These are phyloP conservation scores for Terebella lapidaria DNA, from an alignment of 2,888 invertebrate genomes.

Conservation along the genomic window DNA sequence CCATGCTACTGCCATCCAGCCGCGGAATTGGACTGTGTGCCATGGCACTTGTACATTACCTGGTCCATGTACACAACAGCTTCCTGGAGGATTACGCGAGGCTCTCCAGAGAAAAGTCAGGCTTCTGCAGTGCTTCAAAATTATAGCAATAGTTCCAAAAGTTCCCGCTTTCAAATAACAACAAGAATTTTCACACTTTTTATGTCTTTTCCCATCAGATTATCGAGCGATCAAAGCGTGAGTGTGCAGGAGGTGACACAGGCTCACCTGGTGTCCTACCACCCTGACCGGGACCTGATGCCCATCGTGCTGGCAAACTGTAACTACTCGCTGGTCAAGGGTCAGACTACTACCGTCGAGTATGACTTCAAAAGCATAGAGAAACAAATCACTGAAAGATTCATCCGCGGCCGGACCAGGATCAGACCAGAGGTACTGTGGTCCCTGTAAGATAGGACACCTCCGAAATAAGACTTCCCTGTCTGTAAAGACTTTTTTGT, in stretches of 20 bases:
- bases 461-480: too few species aligned
- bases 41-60: constrained; percentile 33
- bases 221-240: too few species aligned
- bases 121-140: neutral
- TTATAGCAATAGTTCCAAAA: too few species aligned
- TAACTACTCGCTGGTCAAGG: constrained; percentile 32
- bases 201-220: too few species aligned
- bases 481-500: too few species aligned
- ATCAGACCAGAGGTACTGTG: constrained; percentile 15
- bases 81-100: constrained; percentile 30
- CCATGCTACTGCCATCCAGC: constrained; percentile 26
- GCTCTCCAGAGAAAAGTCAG: constrained; percentile 16
- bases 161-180: too few species aligned
- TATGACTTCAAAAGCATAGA: constrained; percentile 31
- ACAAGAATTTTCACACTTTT: too few species aligned
- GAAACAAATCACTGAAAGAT: constrained; percentile 30
- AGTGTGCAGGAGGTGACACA: constrained; percentile 7
- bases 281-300: constrained; percentile 30
- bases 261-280: constrained; percentile 20
- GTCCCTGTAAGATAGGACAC: too few species aligned
- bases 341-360: constrained; percentile 28
- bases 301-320: constrained; percentile 34
- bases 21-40: constrained; percentile 35
- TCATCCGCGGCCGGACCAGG: constrained; percentile 21
- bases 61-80: constrained; percentile 35